Evolutionary conservation across 2,797 vertebrate genomes (phyloP), one percentile per base, ranked within the genome.

Genomic region (Microctenopoma stevenorrisi): DNA sequence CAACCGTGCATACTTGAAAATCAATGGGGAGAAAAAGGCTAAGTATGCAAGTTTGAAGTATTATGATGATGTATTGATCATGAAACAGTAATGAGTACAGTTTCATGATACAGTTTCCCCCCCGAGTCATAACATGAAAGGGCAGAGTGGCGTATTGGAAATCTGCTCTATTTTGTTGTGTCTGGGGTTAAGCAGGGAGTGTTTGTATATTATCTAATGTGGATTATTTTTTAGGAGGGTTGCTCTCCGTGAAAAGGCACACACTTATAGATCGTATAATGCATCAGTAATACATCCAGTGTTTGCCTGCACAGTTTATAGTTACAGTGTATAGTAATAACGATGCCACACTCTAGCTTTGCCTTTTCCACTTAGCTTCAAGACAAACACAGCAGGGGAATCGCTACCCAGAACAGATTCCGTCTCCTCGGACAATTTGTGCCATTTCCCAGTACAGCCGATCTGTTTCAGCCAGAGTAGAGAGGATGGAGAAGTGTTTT

Each of bases 401-500:
- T 68, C 81, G 81, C 85, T 79, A 69, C 58, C 69, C 72, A 59
- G 82, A 81, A 74, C 83, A 61, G 69, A 50, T 54, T 75, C 62
- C 3, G 48, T 84, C 84, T 77, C 64, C 58, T 67, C 70, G 79
- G 64, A 88, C 86, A 86, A 72, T 89, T 84, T 60, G 66, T 78
- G 73, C 80, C 76, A 55, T 87, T 92, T 76, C 85, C 56, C 7
- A 15, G 64, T 60, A 64, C 64, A 38, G 76, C 53, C 52, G 1
- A 72, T 74, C 77, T 79, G 73, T 81, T 53, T 56, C 73, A 74
- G 72, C 61, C 65, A 48, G 82, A 81, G 85, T 73, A 71, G 85
- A 89, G 83, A 80, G 87, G 64, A 68, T 62, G 67, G 52, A 62
- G 71, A 74, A 82, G 68, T 71, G 72, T 68, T 93, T 90, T 76